phyloP scores from a whole-genome alignment of 2,888 invertebrate species.

The Chymomyza amoena region DNA sequence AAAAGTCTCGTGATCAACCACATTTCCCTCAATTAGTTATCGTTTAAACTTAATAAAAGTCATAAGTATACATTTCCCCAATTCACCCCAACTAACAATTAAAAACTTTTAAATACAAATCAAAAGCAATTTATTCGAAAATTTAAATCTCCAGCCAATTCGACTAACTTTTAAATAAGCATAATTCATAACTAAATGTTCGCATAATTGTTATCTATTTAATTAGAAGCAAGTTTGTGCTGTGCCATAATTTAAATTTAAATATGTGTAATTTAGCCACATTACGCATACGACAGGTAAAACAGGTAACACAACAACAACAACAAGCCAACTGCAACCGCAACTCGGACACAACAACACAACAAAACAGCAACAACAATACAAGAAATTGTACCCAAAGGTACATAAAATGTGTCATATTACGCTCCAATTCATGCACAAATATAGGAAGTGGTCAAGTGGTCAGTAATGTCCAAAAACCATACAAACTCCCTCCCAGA shows the following conservation, averaged over 20 bases:
- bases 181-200: not conserved
- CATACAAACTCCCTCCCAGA: slow-evolving; percentile 16
- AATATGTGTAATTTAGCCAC: not conserved
- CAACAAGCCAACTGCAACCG: not conserved
- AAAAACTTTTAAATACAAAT: not conserved
- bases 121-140: not conserved
- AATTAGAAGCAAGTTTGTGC: not conserved
- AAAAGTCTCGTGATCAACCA: no score
- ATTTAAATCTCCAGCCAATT: not conserved
- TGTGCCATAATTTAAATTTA: not conserved
- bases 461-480: slow-evolving; percentile 13
- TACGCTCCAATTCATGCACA: slow-evolving; percentile 64
- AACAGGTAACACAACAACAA: not conserved
- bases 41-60: no score
- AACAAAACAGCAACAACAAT: not conserved
- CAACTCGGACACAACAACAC: not conserved
- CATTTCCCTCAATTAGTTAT: no score
- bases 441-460: slow-evolving; percentile 66
- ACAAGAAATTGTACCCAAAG: not conserved
- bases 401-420: slow-evolving; percentile 62
- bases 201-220: not conserved
- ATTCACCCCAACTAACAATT: not conserved
- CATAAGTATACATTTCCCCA: not conserved
- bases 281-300: not conserved
- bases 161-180: not conserved